Evolutionary conservation across 2,113 vertebrate genomes (phyloP), one percentile per base, ranked within the genome.

Genomic region (Cololabis saira): DNA sequence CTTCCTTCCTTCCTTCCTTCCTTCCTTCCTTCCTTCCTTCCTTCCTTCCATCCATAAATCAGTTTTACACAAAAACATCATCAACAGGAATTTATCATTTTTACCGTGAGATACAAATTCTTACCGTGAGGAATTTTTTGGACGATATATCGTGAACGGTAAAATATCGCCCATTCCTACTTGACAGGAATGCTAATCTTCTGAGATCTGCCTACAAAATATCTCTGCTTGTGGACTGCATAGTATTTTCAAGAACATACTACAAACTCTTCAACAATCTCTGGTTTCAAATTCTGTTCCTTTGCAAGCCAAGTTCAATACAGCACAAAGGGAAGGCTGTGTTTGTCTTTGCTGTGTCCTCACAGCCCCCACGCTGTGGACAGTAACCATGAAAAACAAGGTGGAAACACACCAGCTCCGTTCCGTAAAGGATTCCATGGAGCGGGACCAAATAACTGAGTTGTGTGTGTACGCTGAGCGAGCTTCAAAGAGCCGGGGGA

Each of bases 281-380:
- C 41, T 54, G 22, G 56, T 48, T 66, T 66, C 43, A 18, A 27
- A 68, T 74, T 71, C 74, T 22, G 13, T 68, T 49, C 52, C 53
- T 48, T 45, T 58, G 40, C 10, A 27, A 71, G 69, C 73, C 80
- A 78, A 78, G 57, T 76, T 71, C 72, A 88, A 83, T 74, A 78
- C 3, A 77, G 53, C 53, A 9, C 12, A 56, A 63, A 62, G 44
- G 60, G 64, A 57, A 76, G 11, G 43, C 16, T 2, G 40, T 70
- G 78, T 71, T 83, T 71, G 37, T 45, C 50, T 83, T 80, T 67
- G 63, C 48, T 51, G 54, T 70, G 58, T 66, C 70, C 60, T 76
- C 22, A 1, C 18, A 62, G 62, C 52, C 41, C 41, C 33, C 48
- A 14, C 63, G 62, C 63, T 57, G 59, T 61, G 68, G 48, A 78